Evolutionary conservation across 2,888 invertebrate species (phyloP).

Genomic region (Eupithecia dodoneata): DNA sequence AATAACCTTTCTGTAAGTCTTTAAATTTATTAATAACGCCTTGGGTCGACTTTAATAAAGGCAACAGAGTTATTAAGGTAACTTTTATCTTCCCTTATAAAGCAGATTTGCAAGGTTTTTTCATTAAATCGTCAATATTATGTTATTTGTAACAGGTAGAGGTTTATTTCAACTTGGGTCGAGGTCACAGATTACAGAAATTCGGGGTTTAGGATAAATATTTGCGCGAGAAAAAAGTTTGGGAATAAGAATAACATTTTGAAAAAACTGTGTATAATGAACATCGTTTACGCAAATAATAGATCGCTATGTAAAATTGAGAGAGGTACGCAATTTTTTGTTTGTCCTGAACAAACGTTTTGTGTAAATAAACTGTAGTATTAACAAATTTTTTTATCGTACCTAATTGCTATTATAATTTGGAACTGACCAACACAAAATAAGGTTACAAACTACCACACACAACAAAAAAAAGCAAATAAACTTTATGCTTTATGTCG

Average conservation of each 20-base stretch:
- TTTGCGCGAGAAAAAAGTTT: background rate
- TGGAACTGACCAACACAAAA: no score
- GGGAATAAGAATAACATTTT: background rate
- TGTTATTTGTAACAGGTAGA: background rate
- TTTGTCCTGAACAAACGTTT: no score
- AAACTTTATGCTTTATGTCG: slow-evolving; percentile 21
- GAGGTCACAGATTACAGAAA: background rate
- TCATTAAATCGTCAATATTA: slow-evolving; percentile 7
- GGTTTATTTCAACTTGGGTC: background rate
- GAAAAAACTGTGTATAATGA: background rate
- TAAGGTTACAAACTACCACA: background rate
- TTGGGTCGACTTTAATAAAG: background rate
- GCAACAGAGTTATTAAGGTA: background rate
- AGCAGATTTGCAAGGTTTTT: background rate
- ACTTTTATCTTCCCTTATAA: background rate
- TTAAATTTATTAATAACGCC: background rate
- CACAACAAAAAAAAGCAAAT: background rate
- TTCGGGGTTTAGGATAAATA: background rate
- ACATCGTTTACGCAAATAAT: background rate
- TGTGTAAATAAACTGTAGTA: no score
- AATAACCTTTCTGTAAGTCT: background rate
- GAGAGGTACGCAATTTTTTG: no score
- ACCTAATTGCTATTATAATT: no score
- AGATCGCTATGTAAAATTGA: background rate
- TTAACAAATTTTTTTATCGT: no score